Evolutionary conservation across 30 jellyfish, hydroid and myxozoan genomes (phyloP).

Genomic region (Hydra vulgaris): DNA sequence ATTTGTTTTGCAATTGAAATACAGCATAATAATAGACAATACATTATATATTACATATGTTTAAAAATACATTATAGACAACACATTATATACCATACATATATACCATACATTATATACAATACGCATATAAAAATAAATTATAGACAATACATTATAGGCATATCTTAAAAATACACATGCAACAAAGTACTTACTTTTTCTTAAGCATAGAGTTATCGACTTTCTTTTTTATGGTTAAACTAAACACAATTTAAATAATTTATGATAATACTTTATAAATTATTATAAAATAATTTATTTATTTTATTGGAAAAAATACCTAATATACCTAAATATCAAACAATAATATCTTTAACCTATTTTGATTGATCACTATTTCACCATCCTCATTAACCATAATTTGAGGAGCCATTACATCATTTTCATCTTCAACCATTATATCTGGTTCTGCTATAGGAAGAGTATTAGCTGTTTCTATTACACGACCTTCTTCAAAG

Average conservation of each 20-base stretch:
- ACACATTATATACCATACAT: no score
- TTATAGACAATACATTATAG: no score
- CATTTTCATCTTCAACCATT: slow-evolving; percentile 31
- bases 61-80: no score
- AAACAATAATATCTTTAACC: slow-evolving; percentile 32
- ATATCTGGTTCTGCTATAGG: background rate
- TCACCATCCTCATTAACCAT: slow-evolving; percentile 76
- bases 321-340: no score
- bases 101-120: no score
- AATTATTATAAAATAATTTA: no score
- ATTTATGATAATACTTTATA: background rate
- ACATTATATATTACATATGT: no score
- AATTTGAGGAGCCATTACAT: slow-evolving; percentile 77
- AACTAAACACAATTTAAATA: background rate
- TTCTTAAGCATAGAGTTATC: slow-evolving; percentile 17
- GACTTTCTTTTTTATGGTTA: slow-evolving; percentile 12
- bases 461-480: background rate
- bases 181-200: slow-evolving; percentile 11
- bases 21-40: no score
- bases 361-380: slow-evolving; percentile 57
- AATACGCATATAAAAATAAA: no score
- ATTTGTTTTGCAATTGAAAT: no score
- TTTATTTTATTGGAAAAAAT: no score
- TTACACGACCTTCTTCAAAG: slow-evolving; percentile 8
- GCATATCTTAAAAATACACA: no score